Evolutionary conservation across 2,888 invertebrate species (phyloP).

Genomic region (Campaea margaritaria): DNA sequence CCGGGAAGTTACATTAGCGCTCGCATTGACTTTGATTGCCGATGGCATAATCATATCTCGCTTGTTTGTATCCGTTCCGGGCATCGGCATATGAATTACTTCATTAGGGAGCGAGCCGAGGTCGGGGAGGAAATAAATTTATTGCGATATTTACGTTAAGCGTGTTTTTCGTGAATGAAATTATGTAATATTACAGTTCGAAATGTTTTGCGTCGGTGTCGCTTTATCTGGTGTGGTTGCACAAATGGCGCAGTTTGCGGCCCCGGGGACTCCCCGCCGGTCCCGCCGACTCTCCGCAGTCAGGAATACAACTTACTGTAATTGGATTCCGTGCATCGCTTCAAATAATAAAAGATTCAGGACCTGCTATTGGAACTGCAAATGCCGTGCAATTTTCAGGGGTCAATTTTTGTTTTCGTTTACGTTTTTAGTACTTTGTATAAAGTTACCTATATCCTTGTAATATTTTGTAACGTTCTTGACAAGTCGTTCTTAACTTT

Average conservation of each 20-base stretch:
- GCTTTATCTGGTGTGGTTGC: conserved; percentile 9
- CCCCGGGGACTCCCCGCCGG: conserved; percentile 4
- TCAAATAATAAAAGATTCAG: conserved; percentile 25
- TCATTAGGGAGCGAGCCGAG: conserved; percentile 9
- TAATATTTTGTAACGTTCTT: too few species aligned
- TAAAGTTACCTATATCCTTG: too few species aligned
- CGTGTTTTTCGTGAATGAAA: not conserved
- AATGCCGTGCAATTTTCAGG: conserved; percentile 1
- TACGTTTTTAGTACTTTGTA: too few species aligned
- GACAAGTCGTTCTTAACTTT: too few species aligned
- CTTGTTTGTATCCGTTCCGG: conserved; percentile 25
- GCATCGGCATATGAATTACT: conserved; percentile 20
- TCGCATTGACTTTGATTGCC: conserved; percentile 32
- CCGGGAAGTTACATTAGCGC: conserved; percentile 35
- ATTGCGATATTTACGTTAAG: too few species aligned
- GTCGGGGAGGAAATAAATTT: too few species aligned
- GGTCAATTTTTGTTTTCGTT: not conserved
- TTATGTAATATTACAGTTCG: not conserved
- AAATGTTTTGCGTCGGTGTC: not conserved
- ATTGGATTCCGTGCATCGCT: conserved; percentile 30
- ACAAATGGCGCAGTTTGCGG: conserved; percentile 14
- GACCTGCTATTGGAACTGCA: conserved; percentile 5
- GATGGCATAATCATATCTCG: conserved; percentile 35
- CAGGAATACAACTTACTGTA: conserved; percentile 24
- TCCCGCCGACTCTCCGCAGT: conserved; percentile 6